phyloP scores from a whole-genome alignment of 1,140 invertebrate species.

The Pogonus chalceus region DNA sequence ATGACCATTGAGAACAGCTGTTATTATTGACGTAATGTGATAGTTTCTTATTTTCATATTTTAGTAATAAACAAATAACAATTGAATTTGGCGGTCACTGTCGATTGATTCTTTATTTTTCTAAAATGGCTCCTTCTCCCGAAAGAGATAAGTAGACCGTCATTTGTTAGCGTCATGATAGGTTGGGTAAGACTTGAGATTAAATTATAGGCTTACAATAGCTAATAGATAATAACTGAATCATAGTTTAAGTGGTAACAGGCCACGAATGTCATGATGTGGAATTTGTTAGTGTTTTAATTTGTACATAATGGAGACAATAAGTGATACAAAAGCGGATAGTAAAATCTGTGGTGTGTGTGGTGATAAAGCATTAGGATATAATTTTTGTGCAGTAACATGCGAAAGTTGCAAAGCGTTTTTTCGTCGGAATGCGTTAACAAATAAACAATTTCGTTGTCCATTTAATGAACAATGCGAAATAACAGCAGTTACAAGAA shows the following conservation, averaged over 20 bases:
- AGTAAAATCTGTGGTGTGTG: constrained; percentile 70
- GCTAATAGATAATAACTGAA: neutral
- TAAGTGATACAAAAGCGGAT: constrained; percentile 27
- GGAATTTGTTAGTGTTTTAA: constrained; percentile 2
- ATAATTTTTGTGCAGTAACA: constrained; percentile 96
- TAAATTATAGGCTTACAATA: neutral
- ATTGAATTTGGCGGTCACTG: too few relatives aligned
- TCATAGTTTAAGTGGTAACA: constrained; percentile 4
- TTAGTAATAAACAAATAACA: too few relatives aligned
- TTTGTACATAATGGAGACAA: constrained; percentile 7
- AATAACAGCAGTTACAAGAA: constrained; percentile 82
- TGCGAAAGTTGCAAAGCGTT: constrained; percentile 98
- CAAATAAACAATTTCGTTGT: constrained; percentile 90
- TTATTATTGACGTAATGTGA: too few relatives aligned
- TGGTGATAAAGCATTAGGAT: constrained; percentile 87
- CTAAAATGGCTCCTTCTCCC: too few relatives aligned
- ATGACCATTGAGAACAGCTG: too few relatives aligned
- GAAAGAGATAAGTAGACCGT: too few relatives aligned
- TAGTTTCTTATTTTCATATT: too few relatives aligned
- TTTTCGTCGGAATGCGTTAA: constrained; percentile 88
- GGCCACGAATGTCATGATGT: neutral
- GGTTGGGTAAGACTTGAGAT: constrained; percentile 3
- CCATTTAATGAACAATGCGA: constrained; percentile 88
- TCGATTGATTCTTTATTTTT: too few relatives aligned
- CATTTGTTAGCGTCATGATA: neutral